These are phyloP conservation scores for Empis livida DNA, from an alignment of 2,888 invertebrate species.

Conservation along the genomic window DNA sequence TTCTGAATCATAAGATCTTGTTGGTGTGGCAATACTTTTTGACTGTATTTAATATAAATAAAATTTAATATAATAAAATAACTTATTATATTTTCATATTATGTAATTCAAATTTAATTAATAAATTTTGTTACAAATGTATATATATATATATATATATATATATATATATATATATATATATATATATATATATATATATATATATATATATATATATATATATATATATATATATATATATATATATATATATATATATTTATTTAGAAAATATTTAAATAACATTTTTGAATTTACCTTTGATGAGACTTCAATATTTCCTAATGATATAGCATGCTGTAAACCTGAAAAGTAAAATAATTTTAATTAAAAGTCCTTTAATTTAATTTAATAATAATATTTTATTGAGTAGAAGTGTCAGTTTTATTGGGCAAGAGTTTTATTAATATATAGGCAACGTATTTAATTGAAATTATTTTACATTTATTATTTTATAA, in stretches of 20 bases:
- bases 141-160: too few relatives aligned
- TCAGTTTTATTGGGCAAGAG: too few relatives aligned
- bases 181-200: too few relatives aligned
- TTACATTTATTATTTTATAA: too few relatives aligned
- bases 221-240: too few relatives aligned
- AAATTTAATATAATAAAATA: background rate
- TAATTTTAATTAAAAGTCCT: background rate
- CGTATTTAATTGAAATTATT: too few relatives aligned
- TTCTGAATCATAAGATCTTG: constrained; percentile 66
- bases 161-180: too few relatives aligned
- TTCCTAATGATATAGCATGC: constrained; percentile 36
- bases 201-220: too few relatives aligned
- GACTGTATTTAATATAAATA: constrained; percentile 38
- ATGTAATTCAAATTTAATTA: background rate
- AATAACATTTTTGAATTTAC: constrained; percentile 17
- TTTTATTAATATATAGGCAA: too few relatives aligned
- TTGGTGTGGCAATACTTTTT: constrained; percentile 50
- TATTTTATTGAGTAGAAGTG: too few relatives aligned
- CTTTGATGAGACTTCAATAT: constrained; percentile 32
- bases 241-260: too few relatives aligned
- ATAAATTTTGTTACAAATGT: constrained; percentile 1
- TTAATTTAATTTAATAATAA: too few relatives aligned
- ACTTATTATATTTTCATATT: background rate
- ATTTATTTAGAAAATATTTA: background rate
- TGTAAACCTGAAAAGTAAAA: constrained; percentile 27